Evolutionary conservation across 2,888 invertebrate species (phyloP).

Genomic region (Volucella zonaria): DNA sequence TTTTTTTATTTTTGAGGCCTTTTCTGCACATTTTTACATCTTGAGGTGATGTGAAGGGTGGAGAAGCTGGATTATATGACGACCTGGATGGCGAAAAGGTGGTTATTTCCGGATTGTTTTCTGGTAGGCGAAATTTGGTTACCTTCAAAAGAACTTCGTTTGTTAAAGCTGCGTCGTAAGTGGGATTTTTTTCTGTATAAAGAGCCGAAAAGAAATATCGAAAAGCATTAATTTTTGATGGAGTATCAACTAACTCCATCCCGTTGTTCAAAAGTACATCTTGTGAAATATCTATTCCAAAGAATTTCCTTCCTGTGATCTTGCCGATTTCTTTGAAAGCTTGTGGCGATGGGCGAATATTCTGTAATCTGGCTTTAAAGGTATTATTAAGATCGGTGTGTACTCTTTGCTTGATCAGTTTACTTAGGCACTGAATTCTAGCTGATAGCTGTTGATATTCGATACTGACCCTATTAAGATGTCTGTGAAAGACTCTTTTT

Average conservation of each 20-base stretch:
- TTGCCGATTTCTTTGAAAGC: neutral
- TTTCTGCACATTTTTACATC: conserved; percentile 2
- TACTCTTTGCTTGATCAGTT: conserved; percentile 20
- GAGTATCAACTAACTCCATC: conserved; percentile 3
- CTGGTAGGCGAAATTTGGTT: neutral
- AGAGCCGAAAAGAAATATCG: conserved; percentile 12
- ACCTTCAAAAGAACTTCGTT: neutral
- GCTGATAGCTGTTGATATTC: conserved; percentile 23
- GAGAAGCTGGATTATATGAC: conserved; percentile 4
- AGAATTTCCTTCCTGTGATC: neutral
- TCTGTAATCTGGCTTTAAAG: neutral
- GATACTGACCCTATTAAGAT: conserved; percentile 2
- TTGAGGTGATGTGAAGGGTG: conserved; percentile 16
- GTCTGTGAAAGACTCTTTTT: conserved; percentile 3
- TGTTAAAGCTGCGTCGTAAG: neutral
- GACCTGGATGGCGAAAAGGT: conserved; percentile 1
- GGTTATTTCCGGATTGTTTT: neutral
- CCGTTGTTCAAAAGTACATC: conserved; percentile 6
- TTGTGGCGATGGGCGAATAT: conserved; percentile 8
- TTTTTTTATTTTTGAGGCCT: too few species aligned
- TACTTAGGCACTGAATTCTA: conserved; percentile 15
- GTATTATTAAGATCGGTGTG: conserved; percentile 9
- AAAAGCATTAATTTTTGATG: conserved; percentile 25
- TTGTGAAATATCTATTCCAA: conserved; percentile 1
- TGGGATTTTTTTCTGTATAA: neutral